Percentiles rank a stretch among this genome's conserved stretches.
phyloP scores from a whole-genome alignment of 1,140 invertebrate genomes.

The Maconellicoccus hirsutus region DNA sequence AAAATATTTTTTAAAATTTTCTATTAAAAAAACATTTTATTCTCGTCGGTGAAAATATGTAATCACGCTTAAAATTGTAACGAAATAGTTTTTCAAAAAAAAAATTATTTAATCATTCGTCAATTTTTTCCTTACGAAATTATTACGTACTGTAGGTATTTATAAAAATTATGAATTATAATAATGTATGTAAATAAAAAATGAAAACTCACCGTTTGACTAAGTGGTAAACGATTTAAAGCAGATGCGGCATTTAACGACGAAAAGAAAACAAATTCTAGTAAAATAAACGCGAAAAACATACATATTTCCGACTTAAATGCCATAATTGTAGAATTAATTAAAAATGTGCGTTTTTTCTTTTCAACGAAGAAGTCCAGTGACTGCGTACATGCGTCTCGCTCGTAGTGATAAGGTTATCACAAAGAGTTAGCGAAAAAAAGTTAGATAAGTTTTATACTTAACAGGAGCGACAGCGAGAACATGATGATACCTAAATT shows the following conservation, averaged over 20 bases:
- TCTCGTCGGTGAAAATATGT: too few relatives aligned
- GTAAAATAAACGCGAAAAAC: neutral
- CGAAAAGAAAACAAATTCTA: neutral
- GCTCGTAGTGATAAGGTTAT: neutral
- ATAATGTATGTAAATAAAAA: neutral
- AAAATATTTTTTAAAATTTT: too few relatives aligned
- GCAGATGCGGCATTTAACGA: neutral
- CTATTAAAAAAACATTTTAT: too few relatives aligned
- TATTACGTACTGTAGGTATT: too few relatives aligned
- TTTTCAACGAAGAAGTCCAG: neutral
- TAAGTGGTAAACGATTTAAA: neutral
- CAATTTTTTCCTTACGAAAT: too few relatives aligned
- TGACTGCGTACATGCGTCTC: neutral
- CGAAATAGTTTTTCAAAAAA: too few relatives aligned
- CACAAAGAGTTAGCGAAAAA: neutral
- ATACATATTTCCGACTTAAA: neutral
- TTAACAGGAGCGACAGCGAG: neutral
- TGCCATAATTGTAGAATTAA: neutral
- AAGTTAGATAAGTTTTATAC: neutral
- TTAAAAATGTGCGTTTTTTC: too few relatives aligned
- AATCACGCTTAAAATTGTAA: too few relatives aligned
- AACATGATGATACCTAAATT: neutral
- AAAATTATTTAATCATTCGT: too few relatives aligned
- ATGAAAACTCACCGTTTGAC: neutral
- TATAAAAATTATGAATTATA: neutral